Percentiles rank a stretch among this genome's conserved stretches.
These are phyloP conservation scores for Micromussa lordhowensis DNA, from an alignment of 92 coral and sea anemone genomes.

Conservation along the genomic window DNA sequence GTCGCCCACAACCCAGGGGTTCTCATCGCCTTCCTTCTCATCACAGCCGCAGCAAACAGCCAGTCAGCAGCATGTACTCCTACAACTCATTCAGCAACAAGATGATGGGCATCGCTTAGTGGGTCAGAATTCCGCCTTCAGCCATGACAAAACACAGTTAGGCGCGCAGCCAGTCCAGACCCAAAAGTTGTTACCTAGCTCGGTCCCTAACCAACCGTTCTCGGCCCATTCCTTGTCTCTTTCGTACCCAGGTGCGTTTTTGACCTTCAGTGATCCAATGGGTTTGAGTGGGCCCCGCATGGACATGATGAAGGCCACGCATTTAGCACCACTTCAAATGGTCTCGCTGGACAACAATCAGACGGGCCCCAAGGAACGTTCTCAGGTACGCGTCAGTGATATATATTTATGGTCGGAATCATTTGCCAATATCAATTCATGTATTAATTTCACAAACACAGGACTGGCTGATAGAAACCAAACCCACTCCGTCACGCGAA, in stretches of 20 bases:
- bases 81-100: slow-evolving; percentile 73
- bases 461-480: too few species aligned
- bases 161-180: slow-evolving; percentile 46
- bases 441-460: too few species aligned
- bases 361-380: slow-evolving; percentile 43
- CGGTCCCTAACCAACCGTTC: slow-evolving; percentile 70
- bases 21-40: slow-evolving; percentile 41
- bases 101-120: slow-evolving; percentile 58
- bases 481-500: too few species aligned
- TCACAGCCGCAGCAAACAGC: slow-evolving; percentile 57
- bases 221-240: slow-evolving; percentile 71
- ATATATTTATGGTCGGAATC: background rate
- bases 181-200: slow-evolving; percentile 56
- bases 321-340: slow-evolving; percentile 70
- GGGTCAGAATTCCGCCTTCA: slow-evolving; percentile 42
- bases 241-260: slow-evolving; percentile 68
- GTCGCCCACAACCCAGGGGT: slow-evolving; percentile 54
- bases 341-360: slow-evolving; percentile 71
- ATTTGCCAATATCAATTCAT: too few species aligned
- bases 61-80: slow-evolving; percentile 59
- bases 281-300: slow-evolving; percentile 67
- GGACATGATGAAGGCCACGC: slow-evolving; percentile 66
- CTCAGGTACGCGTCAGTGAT: slow-evolving; percentile 22
- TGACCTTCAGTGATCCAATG: slow-evolving; percentile 76
- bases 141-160: slow-evolving; percentile 45